A percentile compares a stretch with the other conserved stretches of the same genome.
Evolutionary conservation across 2,113 vertebrate species (phyloP).

Genomic region (Machaerirhynchus nigripectus): DNA sequence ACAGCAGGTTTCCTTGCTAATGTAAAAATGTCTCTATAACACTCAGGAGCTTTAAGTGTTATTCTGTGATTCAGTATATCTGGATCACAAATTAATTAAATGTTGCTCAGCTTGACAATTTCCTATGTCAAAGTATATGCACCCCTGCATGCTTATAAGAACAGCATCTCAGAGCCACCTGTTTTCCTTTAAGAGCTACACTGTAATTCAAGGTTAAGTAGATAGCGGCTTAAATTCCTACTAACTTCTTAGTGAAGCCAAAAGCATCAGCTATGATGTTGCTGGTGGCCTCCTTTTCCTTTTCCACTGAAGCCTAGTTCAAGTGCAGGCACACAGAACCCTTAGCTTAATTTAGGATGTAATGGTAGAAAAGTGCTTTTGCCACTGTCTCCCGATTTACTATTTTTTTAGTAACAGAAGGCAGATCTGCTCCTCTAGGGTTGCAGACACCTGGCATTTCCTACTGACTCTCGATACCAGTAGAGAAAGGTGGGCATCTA

Average conservation of each 20-base stretch:
- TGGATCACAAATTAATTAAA: conserved; percentile 3
- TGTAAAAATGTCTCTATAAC: not conserved
- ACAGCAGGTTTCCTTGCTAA: not conserved
- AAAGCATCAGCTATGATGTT: not conserved
- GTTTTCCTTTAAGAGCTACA: not conserved
- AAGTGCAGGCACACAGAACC: rapidly evolving
- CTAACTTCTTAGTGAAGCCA: not conserved
- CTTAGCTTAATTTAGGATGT: not conserved
- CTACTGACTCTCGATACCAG: not conserved
- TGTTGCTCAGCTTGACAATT: not conserved
- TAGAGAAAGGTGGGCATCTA: not conserved
- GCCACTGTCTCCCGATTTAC: not conserved
- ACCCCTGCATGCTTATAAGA: not conserved
- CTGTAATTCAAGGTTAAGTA: not conserved
- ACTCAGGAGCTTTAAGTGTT: not conserved
- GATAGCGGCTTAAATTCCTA: not conserved
- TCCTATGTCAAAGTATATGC: not conserved
- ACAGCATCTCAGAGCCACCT: not conserved
- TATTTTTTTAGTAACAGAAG: not conserved
- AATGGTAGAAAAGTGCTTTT: not conserved
- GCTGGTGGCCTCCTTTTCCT: not conserved
- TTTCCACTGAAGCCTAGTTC: not conserved
- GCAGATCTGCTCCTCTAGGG: not conserved
- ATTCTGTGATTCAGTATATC: not conserved
- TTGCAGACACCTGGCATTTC: not conserved